These are phyloP conservation scores for Tiliacea aurago DNA, from an alignment of 2,888 invertebrate genomes.

Conservation along the genomic window DNA sequence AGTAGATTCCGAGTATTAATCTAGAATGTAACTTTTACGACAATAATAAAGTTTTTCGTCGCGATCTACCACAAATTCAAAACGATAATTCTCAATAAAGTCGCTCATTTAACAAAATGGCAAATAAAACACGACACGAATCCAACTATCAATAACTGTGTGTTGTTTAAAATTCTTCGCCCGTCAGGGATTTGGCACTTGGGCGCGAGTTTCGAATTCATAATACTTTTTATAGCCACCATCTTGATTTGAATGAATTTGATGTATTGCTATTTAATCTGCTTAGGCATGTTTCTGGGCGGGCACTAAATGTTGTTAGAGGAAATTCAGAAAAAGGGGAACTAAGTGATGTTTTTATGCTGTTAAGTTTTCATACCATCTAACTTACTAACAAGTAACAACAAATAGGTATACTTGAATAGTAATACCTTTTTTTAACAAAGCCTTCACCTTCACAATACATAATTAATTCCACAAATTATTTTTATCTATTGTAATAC, in stretches of 20 bases:
- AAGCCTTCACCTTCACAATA: too few species aligned
- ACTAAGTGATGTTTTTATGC: neutral
- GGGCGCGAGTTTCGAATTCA: slow-evolving; percentile 81
- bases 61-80: slow-evolving; percentile 58
- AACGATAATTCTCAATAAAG: slow-evolving; percentile 60
- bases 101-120: slow-evolving; percentile 69
- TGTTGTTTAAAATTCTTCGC: slow-evolving; percentile 85
- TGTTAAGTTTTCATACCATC: neutral
- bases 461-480: neutral
- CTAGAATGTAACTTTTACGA: slow-evolving; percentile 62
- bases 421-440: too few species aligned
- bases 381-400: neutral
- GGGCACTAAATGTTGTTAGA: neutral
- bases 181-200: slow-evolving; percentile 86
- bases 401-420: too few species aligned
- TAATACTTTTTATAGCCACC: slow-evolving; percentile 80
- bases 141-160: slow-evolving; percentile 82
- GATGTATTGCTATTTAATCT: slow-evolving; percentile 67
- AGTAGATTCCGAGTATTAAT: slow-evolving; percentile 55
- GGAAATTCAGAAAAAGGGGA: neutral
- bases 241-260: slow-evolving; percentile 75
- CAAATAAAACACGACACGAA: slow-evolving; percentile 78
- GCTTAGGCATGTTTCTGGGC: slow-evolving; percentile 9
- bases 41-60: slow-evolving; percentile 62
- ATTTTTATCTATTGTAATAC: neutral